Conservation (phyloP, 2,888 invertebrate species). For the Eilema depressum region DNA sequence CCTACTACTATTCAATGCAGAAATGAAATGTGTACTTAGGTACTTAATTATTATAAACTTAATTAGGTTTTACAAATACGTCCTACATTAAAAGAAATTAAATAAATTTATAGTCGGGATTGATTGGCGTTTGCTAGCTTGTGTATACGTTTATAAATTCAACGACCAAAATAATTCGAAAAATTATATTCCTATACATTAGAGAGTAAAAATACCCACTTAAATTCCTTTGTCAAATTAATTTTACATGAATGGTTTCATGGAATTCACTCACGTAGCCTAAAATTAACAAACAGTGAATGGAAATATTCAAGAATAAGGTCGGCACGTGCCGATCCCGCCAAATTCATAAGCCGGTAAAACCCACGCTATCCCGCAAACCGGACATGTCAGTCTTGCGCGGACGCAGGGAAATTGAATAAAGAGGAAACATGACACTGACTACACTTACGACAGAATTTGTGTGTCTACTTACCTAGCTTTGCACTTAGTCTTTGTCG, state of each 20-base stretch:
- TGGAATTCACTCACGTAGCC: neutral
- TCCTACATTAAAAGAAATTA: too few relatives aligned
- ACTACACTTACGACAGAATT: slow-evolving; percentile 63
- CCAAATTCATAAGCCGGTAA: slow-evolving; percentile 55
- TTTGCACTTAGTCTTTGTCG: slow-evolving; percentile 40
- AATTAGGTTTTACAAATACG: too few relatives aligned
- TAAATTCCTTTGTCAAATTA: too few relatives aligned
- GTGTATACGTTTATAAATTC: neutral
- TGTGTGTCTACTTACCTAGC: slow-evolving; percentile 48
- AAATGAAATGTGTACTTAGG: too few relatives aligned
- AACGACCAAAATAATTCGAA: too few relatives aligned
- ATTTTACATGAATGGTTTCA: neutral
- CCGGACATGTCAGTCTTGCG: slow-evolving; percentile 73
- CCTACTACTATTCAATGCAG: too few relatives aligned
- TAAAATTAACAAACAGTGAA: slow-evolving; percentile 19
- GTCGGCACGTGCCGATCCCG: slow-evolving; percentile 50
- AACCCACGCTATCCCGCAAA: slow-evolving; percentile 65
- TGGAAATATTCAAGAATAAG: slow-evolving; percentile 39
- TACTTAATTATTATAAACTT: too few relatives aligned
- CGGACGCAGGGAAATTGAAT: slow-evolving; percentile 75
- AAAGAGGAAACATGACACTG: slow-evolving; percentile 81
- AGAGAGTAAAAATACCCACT: too few relatives aligned
- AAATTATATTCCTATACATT: too few relatives aligned
- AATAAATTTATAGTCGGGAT: too few relatives aligned
- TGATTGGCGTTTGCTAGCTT: neutral